These are phyloP conservation scores for Chelonoidis abingdonii DNA, from an alignment of 2,113 vertebrate species.

Conservation along the genomic window DNA sequence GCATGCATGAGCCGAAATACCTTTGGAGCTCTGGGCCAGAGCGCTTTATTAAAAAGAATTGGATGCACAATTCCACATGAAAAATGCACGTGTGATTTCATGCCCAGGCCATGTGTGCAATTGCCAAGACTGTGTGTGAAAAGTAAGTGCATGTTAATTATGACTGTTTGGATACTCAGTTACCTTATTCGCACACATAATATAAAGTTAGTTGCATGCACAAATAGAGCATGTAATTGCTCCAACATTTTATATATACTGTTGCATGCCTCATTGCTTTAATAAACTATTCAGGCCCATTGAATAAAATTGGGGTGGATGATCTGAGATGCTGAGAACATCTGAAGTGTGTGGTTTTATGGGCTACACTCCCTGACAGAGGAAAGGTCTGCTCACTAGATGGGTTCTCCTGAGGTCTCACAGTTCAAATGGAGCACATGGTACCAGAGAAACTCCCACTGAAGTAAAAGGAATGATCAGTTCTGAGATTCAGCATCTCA, in stretches of 20 bases:
- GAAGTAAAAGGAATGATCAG: not conserved
- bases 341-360: not conserved
- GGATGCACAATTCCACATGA: not conserved
- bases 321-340: not conserved
- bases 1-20: not conserved
- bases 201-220: not conserved
- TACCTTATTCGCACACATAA: not conserved
- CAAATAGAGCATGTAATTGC: not conserved
- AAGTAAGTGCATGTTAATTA: not conserved
- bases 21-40: not conserved
- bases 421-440: not conserved
- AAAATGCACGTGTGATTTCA: not conserved
- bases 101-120: not conserved
- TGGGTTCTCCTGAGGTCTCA: not conserved
- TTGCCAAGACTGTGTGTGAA: not conserved
- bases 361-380: not conserved
- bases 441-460: not conserved
- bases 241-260: not conserved
- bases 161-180: not conserved
- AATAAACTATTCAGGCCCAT: not conserved
- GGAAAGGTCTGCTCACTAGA: not conserved
- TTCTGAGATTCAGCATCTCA: not conserved
- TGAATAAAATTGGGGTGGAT: not conserved
- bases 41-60: not conserved
- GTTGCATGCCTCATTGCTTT: not conserved